Conservation (phyloP, 2,113 vertebrate genomes). For the Sapayoa aenigma region DNA sequence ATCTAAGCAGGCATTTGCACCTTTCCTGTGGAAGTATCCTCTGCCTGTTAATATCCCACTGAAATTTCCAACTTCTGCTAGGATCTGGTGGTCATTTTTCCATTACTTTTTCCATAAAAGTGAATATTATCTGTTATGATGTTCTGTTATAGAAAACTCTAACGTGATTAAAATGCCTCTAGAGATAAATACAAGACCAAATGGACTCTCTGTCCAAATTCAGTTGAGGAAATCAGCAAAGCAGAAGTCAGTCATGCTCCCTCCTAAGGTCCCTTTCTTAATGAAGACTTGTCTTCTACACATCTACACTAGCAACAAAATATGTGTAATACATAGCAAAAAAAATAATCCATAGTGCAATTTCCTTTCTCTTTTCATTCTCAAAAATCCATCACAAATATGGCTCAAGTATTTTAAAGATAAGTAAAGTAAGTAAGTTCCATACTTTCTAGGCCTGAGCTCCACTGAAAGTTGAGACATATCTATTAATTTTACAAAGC, state of each 20-base stretch:
- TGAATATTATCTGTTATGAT: not conserved
- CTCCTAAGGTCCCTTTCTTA: not conserved
- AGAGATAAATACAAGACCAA: not conserved
- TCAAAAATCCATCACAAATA: not conserved
- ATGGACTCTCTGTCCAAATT: not conserved
- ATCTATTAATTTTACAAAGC: not conserved
- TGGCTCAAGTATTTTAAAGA: not conserved
- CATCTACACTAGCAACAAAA: not conserved
- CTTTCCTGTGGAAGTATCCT: not conserved
- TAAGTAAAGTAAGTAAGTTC: not conserved
- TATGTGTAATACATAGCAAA: fast-evolving
- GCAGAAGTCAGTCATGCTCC: not conserved
- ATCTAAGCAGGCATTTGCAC: not conserved
- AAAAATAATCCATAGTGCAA: not conserved
- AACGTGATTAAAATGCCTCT: not conserved
- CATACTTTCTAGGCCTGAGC: not conserved
- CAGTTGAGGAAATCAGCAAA: not conserved
- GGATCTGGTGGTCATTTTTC: not conserved
- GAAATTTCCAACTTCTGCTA: not conserved
- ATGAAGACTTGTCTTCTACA: not conserved
- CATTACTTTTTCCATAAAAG: not conserved
- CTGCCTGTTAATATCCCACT: not conserved
- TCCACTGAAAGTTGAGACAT: not conserved
- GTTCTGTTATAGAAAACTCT: not conserved
- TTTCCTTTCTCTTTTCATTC: not conserved